These are phyloP conservation scores for Zelleria hepariella DNA, from an alignment of 2,888 invertebrate genomes.

Conservation along the genomic window DNA sequence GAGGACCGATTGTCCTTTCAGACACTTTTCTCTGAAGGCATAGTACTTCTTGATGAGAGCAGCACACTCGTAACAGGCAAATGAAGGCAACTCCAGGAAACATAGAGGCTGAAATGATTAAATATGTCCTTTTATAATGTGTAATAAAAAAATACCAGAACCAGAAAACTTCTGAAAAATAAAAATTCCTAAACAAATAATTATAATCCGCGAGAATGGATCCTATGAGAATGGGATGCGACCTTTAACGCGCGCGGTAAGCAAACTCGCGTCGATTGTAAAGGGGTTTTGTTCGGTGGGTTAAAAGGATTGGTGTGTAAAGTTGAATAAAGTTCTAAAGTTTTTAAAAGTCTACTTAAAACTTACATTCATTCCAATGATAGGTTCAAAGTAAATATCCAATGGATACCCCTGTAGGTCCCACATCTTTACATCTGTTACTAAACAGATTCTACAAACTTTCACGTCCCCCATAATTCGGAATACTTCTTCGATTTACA, in stretches of 20 bases:
- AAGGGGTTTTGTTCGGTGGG: too few species aligned
- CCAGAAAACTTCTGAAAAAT: too few species aligned
- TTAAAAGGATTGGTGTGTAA: too few species aligned
- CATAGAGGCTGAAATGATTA: constrained; percentile 32
- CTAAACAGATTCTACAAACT: constrained; percentile 55
- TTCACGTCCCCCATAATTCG: constrained; percentile 36
- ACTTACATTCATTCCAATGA: constrained; percentile 46
- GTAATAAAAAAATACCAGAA: too few species aligned
- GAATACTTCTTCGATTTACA: background rate
- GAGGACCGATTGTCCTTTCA: constrained; percentile 34
- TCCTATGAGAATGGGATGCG: too few species aligned
- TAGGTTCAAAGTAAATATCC: constrained; percentile 36
- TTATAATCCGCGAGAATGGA: too few species aligned
- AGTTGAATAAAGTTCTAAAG: background rate
- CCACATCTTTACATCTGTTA: constrained; percentile 41
- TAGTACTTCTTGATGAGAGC: constrained; percentile 39
- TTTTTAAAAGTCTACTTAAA: background rate
- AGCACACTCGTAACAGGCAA: constrained; percentile 47
- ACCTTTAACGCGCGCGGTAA: too few species aligned
- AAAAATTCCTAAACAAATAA: too few species aligned
- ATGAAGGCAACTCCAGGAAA: constrained; percentile 29
- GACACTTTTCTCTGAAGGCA: constrained; percentile 41
- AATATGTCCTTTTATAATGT: too few species aligned
- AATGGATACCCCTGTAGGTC: constrained; percentile 36
- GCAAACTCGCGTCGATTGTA: too few species aligned